phyloP scores from a whole-genome alignment of 2,888 invertebrate genomes.

The Lottia gigantea region DNA sequence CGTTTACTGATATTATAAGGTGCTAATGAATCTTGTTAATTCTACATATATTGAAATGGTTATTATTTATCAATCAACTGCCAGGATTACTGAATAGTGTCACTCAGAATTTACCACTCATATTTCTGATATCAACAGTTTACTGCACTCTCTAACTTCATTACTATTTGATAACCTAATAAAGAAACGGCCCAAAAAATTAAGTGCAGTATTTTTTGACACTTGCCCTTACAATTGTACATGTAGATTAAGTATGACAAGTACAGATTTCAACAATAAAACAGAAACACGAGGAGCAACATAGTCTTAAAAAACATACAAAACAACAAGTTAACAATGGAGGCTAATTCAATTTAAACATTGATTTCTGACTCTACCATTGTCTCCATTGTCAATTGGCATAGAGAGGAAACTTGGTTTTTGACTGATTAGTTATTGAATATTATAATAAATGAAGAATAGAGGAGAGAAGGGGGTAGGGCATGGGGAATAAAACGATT shows the following conservation, averaged over 20 bases:
- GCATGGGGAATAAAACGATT: not conserved
- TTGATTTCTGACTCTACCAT: not conserved
- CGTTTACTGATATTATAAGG: too few relatives aligned
- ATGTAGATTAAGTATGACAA: slow-evolving; percentile 8
- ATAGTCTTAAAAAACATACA: slow-evolving; percentile 4
- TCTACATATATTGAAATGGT: too few relatives aligned
- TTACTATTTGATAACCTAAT: too few relatives aligned
- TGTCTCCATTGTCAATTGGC: not conserved
- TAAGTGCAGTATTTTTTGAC: not conserved
- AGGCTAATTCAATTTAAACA: not conserved
- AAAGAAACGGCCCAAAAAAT: too few relatives aligned
- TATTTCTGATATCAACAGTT: too few relatives aligned
- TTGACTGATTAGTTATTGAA: slow-evolving; percentile 11
- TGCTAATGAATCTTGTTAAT: too few relatives aligned
- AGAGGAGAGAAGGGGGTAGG: not conserved
- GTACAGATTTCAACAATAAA: not conserved
- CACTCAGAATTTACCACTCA: too few relatives aligned
- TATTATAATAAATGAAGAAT: not conserved
- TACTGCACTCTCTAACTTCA: too few relatives aligned
- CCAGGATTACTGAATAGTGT: too few relatives aligned
- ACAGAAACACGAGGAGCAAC: slow-evolving; percentile 4
- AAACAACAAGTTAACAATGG: not conserved
- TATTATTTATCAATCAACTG: too few relatives aligned
- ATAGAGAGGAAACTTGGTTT: not conserved
- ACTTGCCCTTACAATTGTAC: slow-evolving; percentile 1